Conservation (phyloP, 2,888 invertebrate species). For the Eudasyphora cyanicolor region DNA sequence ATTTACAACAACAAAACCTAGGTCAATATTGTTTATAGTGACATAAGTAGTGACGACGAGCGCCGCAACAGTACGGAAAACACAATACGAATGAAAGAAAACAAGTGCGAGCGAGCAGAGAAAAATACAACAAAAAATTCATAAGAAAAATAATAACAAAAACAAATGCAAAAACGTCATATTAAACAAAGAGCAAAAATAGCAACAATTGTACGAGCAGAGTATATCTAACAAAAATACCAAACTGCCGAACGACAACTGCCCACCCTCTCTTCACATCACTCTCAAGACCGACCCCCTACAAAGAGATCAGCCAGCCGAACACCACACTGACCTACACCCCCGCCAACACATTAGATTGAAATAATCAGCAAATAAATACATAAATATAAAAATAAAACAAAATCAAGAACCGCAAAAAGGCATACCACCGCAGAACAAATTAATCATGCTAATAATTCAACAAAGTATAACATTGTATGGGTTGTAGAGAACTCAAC, state of each 20-base stretch:
- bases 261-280: background rate
- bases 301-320: background rate
- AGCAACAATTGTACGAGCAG: constrained; percentile 3
- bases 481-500: background rate
- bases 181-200: constrained; percentile 2
- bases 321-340: background rate
- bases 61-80: no score
- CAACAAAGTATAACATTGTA: constrained; percentile 13
- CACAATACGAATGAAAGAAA: constrained; percentile 37
- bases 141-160: constrained; percentile 24
- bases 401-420: background rate
- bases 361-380: background rate
- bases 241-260: background rate
- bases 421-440: background rate
- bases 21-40: constrained; percentile 79
- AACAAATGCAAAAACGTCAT: constrained; percentile 10
- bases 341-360: background rate
- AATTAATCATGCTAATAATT: background rate
- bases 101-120: constrained; percentile 43
- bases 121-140: constrained; percentile 39
- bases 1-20: constrained; percentile 71
- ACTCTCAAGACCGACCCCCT: background rate
- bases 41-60: constrained; percentile 69
- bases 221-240: constrained; percentile 15
- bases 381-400: background rate